Percentiles rank a stretch among this genome's conserved stretches.
Evolutionary conservation across 2,797 vertebrate genomes (phyloP).

Genomic region (Fratercula arctica): DNA sequence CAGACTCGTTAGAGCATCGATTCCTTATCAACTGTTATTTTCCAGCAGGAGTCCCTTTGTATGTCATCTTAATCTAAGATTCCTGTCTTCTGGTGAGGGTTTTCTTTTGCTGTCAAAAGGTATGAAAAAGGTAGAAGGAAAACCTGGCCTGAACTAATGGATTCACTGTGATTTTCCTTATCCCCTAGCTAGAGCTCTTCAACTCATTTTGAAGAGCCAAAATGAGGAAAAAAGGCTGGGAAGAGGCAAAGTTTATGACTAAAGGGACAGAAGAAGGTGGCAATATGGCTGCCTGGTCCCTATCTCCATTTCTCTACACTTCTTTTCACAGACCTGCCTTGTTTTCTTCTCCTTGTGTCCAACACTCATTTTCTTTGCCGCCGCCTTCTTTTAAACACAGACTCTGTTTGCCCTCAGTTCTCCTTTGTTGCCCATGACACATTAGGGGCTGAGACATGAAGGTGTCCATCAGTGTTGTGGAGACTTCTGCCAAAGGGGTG

Average conservation of each 20-base stretch:
- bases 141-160: not conserved
- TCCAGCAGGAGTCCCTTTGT: not conserved
- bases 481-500: not conserved
- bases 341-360: not conserved
- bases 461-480: not conserved
- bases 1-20: not conserved
- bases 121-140: not conserved
- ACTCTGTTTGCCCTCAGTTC: not conserved
- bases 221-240: not conserved
- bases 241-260: not conserved
- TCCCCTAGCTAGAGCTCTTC: not conserved
- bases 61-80: not conserved
- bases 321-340: not conserved
- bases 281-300: not conserved
- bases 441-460: not conserved
- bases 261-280: not conserved
- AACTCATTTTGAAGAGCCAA: not conserved
- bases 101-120: not conserved
- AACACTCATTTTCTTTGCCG: not conserved
- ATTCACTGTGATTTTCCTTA: not conserved
- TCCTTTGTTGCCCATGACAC: not conserved
- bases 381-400: fast-evolving
- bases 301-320: not conserved
- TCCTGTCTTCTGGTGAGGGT: not conserved
- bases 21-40: not conserved